Evolutionary conservation across 2,888 invertebrate genomes (phyloP).

Genomic region (Rhogogaster chlorosoma): DNA sequence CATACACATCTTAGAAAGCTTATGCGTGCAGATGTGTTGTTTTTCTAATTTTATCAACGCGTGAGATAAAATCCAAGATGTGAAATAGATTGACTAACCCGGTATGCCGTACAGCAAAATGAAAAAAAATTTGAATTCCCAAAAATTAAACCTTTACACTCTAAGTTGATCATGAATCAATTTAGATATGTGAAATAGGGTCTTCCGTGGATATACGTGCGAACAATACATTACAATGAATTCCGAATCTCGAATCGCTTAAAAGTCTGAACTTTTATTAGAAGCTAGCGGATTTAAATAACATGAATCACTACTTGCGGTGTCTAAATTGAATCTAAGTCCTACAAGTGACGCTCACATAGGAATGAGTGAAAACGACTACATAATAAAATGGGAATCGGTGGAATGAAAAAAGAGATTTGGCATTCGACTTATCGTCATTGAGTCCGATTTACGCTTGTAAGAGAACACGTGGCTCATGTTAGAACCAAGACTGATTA

Average conservation of each 20-base stretch:
- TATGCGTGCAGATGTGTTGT: background rate
- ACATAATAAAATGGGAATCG: background rate
- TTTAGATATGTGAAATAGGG: no score
- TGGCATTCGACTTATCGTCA: background rate
- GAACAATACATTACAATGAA: background rate
- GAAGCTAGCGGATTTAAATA: background rate
- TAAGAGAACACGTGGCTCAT: background rate
- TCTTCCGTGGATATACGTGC: no score
- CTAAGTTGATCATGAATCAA: no score
- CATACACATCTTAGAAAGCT: background rate
- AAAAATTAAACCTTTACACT: no score
- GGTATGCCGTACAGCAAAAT: background rate
- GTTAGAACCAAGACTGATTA: background rate
- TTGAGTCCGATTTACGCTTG: background rate
- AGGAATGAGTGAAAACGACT: background rate
- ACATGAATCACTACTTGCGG: slow-evolving; percentile 2
- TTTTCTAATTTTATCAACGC: background rate
- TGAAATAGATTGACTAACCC: no score
- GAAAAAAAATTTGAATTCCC: background rate
- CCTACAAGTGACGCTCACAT: background rate
- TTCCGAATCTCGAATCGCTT: background rate
- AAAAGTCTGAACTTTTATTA: background rate
- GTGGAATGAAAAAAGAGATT: background rate
- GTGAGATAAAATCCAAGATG: background rate
- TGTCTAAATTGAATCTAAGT: background rate